Evolutionary conservation across 2,797 vertebrate genomes (phyloP).

Genomic region (Chrosomus eos): DNA sequence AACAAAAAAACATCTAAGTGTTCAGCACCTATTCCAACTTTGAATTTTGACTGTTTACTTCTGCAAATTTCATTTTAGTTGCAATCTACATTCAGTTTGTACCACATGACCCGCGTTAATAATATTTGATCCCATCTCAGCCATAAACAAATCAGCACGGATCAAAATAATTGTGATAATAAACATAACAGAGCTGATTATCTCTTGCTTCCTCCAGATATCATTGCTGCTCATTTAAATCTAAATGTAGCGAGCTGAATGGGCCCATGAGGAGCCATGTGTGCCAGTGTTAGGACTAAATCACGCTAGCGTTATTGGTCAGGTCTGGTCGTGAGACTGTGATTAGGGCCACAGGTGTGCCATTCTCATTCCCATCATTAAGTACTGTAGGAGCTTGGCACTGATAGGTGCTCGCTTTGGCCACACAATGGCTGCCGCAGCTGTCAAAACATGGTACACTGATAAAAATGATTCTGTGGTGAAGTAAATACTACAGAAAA

Average conservation of each 20-base stretch:
- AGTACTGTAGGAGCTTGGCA: constrained; percentile 65
- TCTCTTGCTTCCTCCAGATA: constrained; percentile 46
- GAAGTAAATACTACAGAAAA: too few relatives aligned
- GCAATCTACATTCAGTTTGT: background rate
- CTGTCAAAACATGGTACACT: constrained; percentile 63
- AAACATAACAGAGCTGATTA: constrained; percentile 54
- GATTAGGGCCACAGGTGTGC: constrained; percentile 73
- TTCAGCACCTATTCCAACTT: background rate
- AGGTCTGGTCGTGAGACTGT: constrained; percentile 49
- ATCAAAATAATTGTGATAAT: constrained; percentile 46
- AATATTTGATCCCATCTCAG: constrained; percentile 29
- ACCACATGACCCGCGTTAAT: constrained; percentile 7
- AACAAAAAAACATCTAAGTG: background rate
- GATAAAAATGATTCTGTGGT: too few relatives aligned
- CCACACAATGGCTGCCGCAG: constrained; percentile 55
- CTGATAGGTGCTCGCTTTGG: constrained; percentile 52
- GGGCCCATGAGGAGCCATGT: constrained; percentile 47
- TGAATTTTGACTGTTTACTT: background rate
- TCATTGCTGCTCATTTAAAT: constrained; percentile 57
- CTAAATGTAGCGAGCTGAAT: constrained; percentile 53
- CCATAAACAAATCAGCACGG: constrained; percentile 31
- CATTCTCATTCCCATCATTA: constrained; percentile 73
- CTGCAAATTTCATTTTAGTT: background rate
- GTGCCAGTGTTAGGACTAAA: constrained; percentile 48
- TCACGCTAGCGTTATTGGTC: constrained; percentile 5